These are phyloP conservation scores for Cnemophilus loriae DNA, from an alignment of 2,113 vertebrate species.

Conservation along the genomic window DNA sequence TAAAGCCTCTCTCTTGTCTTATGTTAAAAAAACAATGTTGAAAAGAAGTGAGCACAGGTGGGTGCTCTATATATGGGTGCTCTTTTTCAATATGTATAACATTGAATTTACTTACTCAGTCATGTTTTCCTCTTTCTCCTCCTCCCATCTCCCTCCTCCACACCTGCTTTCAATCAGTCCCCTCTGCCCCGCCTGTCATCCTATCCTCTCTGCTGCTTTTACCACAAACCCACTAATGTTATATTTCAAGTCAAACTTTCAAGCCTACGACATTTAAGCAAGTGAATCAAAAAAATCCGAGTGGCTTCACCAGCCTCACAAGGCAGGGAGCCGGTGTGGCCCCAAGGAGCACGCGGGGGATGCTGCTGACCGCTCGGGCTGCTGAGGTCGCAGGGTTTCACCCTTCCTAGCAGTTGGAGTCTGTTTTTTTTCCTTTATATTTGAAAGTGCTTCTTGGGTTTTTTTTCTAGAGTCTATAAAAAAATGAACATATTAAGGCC, in stretches of 20 bases:
- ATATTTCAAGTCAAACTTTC: slow-evolving; percentile 56
- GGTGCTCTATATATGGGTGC: slow-evolving; percentile 57
- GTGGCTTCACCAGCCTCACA: background rate
- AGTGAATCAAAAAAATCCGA: background rate
- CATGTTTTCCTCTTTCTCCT: slow-evolving; percentile 48
- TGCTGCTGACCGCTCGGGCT: background rate
- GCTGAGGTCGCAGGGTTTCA: background rate
- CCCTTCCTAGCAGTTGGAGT: background rate
- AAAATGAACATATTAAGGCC: background rate
- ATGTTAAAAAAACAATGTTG: background rate
- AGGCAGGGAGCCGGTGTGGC: background rate
- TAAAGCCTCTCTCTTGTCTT: background rate
- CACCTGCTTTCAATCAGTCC: slow-evolving; percentile 61
- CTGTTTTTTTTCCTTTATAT: background rate
- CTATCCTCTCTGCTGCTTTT: slow-evolving; percentile 51
- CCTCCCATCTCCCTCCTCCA: slow-evolving; percentile 56
- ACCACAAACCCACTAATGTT: slow-evolving; percentile 53
- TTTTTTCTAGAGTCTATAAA: background rate
- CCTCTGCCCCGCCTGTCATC: slow-evolving; percentile 60
- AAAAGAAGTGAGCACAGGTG: slow-evolving; percentile 32
- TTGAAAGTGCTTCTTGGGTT: background rate
- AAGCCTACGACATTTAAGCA: slow-evolving; percentile 24
- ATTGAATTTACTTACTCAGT: slow-evolving; percentile 43
- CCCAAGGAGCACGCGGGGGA: background rate
- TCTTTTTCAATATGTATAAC: slow-evolving; percentile 41